These are phyloP conservation scores for Scolanthus callimorphus DNA, from an alignment of 92 coral and sea anemone genomes.

Conservation along the genomic window DNA sequence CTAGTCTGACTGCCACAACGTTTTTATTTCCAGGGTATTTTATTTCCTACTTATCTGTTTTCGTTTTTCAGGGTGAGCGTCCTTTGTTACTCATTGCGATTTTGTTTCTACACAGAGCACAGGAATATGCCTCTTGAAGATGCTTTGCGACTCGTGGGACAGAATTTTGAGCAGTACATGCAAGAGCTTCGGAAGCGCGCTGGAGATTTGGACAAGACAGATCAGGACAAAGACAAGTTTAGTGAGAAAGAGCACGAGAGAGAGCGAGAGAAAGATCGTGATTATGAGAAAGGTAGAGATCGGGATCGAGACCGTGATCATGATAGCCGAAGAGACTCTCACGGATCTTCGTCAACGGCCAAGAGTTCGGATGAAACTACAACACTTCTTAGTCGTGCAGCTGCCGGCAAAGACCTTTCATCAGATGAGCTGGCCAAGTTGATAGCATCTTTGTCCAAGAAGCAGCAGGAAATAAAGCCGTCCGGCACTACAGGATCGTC, in stretches of 20 bases:
- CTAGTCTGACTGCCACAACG: no score
- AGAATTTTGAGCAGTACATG: conserved; percentile 99
- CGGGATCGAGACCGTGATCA: neutral
- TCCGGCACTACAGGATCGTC: conserved; percentile 31
- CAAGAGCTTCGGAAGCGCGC: conserved; percentile 97
- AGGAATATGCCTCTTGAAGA: conserved; percentile 99
- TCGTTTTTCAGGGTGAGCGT: neutral
- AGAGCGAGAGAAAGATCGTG: conserved; percentile 1
- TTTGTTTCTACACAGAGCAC: conserved; percentile 99
- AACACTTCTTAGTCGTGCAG: conserved; percentile 78
- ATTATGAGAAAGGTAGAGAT: conserved; percentile 5
- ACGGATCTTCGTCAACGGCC: conserved; percentile 36
- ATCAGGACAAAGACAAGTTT: conserved; percentile 26
- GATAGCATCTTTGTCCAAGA: conserved; percentile 82
- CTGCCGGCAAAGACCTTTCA: conserved; percentile 77
- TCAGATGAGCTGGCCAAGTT: conserved; percentile 79
- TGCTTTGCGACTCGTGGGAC: conserved; percentile 95
- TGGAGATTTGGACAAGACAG: conserved; percentile 27
- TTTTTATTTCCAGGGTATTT: no score
- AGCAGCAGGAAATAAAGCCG: conserved; percentile 73
- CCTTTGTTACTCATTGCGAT: conserved; percentile 46
- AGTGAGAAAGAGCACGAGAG: conserved; percentile 13
- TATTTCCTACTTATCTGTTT: no score
- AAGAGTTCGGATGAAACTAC: conserved; percentile 46
- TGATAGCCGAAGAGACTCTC: conserved; percentile 11